Evolutionary conservation across 2,797 vertebrate species (phyloP), one percentile per base, ranked within the genome.

Genomic region (Chiroxiphia lanceolata): DNA sequence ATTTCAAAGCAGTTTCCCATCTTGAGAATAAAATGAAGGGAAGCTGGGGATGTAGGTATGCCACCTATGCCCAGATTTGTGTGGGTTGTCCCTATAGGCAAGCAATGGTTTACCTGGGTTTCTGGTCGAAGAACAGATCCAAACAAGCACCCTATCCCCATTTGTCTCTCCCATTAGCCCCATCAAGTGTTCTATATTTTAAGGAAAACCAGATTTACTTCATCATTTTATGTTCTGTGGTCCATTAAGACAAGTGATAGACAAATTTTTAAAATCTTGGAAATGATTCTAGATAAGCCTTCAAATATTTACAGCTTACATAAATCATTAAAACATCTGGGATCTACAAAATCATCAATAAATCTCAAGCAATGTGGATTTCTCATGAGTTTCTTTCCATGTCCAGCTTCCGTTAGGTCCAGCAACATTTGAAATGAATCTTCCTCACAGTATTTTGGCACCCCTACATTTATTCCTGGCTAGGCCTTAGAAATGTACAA

Each of bases 401-500:
- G 29, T 77, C 56, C 82, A 89, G 82, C 76, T 96, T 93, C 89
- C 71, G 68, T 93, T 95, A 78, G 68, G 47, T 89, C 76, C 91
- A 94, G 77, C 48, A 90, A 83, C 36, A 70, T 57, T 96, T 69
- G 45, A 93, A 90, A 94, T 50, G 4, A 82, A 79, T 92, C 74
- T 67, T 75, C 72, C n/a, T 87, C 70, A 53, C 27, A 64, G 68
- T 89, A 82, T 93, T 94, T 89, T 96, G 89, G 83, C 85, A 93
- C 31, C 71, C 11, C 33, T 81, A 27, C 12, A 36, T 94, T 82
- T 61, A 74, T 61, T 54, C 33, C 74, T 87, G 61, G 33, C 38
- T 12, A 11, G 61, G 75, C 19, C 59, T 77, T n/a, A 36, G n/a
- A 88, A 82, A n/a, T n/a, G 31, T 74, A 53, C 34, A 70, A 31